These are phyloP conservation scores for Rhinella marina DNA, from an alignment of 2,797 vertebrate species.

Conservation along the genomic window DNA sequence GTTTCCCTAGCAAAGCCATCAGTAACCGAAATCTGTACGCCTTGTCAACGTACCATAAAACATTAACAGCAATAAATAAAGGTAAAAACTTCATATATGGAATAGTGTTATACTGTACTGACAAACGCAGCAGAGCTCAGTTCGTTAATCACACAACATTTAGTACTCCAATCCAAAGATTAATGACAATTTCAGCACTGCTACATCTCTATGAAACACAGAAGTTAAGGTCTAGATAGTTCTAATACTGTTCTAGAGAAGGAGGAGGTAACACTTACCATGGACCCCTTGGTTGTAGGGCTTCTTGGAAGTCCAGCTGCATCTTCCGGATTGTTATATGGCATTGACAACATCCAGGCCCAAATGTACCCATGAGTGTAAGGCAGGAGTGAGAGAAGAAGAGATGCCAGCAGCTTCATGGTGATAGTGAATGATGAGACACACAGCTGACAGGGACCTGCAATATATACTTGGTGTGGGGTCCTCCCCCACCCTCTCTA, in stretches of 20 bases:
- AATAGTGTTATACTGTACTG: background rate
- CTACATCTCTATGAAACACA: too few relatives aligned
- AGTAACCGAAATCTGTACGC: too few relatives aligned
- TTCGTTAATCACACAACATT: too few relatives aligned
- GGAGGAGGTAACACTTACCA: conserved; percentile 59
- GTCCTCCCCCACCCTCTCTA: conserved; percentile 4
- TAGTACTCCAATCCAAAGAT: too few relatives aligned
- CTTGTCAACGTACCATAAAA: too few relatives aligned
- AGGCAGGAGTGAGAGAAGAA: conserved; percentile 56
- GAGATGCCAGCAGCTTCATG: conserved; percentile 23
- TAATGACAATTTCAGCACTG: too few relatives aligned
- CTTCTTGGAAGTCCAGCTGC: conserved; percentile 44
- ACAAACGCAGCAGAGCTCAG: background rate
- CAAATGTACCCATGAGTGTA: conserved; percentile 63
- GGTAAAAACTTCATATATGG: too few relatives aligned
- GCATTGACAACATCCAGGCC: conserved; percentile 71
- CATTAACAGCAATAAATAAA: too few relatives aligned
- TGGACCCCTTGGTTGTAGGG: conserved; percentile 49
- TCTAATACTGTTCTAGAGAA: background rate
- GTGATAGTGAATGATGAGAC: background rate
- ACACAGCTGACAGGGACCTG: background rate
- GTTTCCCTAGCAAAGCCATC: background rate
- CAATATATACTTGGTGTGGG: conserved; percentile 60
- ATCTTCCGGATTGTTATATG: conserved; percentile 59
- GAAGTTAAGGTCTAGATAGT: too few relatives aligned